These are phyloP conservation scores for Cryptoprocta ferox DNA, from an alignment of 2,797 vertebrate species.

Conservation along the genomic window DNA sequence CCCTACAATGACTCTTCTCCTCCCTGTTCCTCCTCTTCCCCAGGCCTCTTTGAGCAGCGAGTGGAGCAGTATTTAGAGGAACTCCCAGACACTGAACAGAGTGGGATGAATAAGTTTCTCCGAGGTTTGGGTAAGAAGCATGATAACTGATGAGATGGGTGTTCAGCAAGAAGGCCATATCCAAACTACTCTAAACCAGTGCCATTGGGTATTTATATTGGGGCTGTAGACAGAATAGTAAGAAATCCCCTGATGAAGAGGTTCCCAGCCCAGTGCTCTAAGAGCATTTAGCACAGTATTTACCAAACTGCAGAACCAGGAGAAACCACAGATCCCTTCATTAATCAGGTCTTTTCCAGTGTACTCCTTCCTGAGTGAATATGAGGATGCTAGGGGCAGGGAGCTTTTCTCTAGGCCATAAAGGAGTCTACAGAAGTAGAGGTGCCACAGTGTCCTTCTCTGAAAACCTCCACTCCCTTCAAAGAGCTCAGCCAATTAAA, in stretches of 20 bases:
- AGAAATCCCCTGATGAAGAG: neutral
- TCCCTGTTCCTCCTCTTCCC: neutral
- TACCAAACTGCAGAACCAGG: slow-evolving; percentile 3
- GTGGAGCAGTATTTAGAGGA: slow-evolving; percentile 98
- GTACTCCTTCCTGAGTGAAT: neutral
- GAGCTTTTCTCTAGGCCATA: neutral
- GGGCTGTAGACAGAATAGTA: neutral
- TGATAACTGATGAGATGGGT: neutral
- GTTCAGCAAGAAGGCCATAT: neutral
- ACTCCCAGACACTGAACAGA: slow-evolving; percentile 98
- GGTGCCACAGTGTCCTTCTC: neutral
- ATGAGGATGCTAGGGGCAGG: neutral
- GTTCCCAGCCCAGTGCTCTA: neutral
- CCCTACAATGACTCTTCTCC: neutral
- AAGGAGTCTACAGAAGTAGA: neutral
- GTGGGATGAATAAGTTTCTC: slow-evolving; percentile 98
- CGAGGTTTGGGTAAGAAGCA: slow-evolving; percentile 95
- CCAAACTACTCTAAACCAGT: neutral
- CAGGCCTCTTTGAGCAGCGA: slow-evolving; percentile 98
- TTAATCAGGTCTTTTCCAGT: neutral
- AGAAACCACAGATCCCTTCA: neutral
- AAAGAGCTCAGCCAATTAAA: neutral
- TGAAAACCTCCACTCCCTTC: neutral
- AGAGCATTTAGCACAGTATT: neutral
- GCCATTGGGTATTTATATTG: neutral